These are phyloP conservation scores for Porites lutea DNA, from an alignment of 64 coral and sea anemone species.

Conservation along the genomic window DNA sequence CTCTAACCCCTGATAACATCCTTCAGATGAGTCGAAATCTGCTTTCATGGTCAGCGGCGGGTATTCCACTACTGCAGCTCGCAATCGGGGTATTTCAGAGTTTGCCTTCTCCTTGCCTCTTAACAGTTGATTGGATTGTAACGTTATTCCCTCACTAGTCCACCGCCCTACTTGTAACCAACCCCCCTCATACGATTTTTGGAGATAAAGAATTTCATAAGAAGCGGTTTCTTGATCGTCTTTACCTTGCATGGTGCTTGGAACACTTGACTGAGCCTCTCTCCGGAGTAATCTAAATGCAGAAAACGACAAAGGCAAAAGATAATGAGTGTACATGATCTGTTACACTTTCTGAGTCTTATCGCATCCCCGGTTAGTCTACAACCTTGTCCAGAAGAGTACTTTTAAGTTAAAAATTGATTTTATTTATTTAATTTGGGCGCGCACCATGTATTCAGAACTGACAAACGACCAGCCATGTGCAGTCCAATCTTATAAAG, in stretches of 20 bases:
- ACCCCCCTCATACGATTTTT: conserved; percentile 27
- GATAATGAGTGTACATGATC: too few relatives aligned
- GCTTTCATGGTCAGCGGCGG: conserved; percentile 92
- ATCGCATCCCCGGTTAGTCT: too few relatives aligned
- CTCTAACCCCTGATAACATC: conserved; percentile 71
- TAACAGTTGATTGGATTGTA: conserved; percentile 29
- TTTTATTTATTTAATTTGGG: too few relatives aligned
- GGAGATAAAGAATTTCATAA: conserved; percentile 80
- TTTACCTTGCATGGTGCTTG: neutral
- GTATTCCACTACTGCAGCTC: conserved; percentile 90
- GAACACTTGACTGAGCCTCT: neutral
- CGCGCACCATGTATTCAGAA: too few relatives aligned
- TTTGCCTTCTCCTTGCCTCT: neutral
- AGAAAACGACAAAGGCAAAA: too few relatives aligned
- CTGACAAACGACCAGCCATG: too few relatives aligned
- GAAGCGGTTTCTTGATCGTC: neutral
- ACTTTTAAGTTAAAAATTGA: too few relatives aligned
- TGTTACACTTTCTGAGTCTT: too few relatives aligned
- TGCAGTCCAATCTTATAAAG: too few relatives aligned
- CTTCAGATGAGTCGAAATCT: conserved; percentile 14
- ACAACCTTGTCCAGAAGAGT: too few relatives aligned
- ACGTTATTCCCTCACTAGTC: conserved; percentile 54
- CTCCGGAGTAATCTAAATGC: conserved; percentile 11
- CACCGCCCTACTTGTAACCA: conserved; percentile 70
- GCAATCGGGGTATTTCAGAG: conserved; percentile 34